A percentile compares a stretch with the other conserved stretches of the same genome.
Evolutionary conservation across 2,888 invertebrate species (phyloP).

Genomic region (Steinernema carpocapsae): DNA sequence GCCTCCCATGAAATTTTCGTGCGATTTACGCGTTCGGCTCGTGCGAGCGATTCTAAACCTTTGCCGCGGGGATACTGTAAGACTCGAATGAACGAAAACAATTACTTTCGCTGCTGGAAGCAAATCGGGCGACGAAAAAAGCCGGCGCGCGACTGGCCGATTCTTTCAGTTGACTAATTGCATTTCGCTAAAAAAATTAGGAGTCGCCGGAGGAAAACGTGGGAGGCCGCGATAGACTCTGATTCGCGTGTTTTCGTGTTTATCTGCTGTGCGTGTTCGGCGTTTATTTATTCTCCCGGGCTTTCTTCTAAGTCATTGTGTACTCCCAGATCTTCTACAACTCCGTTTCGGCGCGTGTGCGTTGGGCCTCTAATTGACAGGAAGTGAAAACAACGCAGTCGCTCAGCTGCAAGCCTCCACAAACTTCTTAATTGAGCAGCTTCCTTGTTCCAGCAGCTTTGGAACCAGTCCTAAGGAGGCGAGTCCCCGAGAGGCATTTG

Average conservation of each 20-base stretch:
- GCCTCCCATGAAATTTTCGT: slow-evolving; percentile 24
- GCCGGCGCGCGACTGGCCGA: no score
- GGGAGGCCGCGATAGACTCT: neutral
- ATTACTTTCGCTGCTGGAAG: no score
- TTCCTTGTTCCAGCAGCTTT: neutral
- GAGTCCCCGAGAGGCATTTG: neutral
- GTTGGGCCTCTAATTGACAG: neutral
- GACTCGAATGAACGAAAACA: no score
- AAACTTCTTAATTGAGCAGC: slow-evolving; percentile 1
- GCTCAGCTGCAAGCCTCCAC: neutral
- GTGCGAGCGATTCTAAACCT: neutral
- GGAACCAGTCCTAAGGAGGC: neutral
- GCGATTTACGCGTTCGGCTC: neutral
- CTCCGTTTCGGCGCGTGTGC: neutral
- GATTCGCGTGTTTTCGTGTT: slow-evolving; percentile 8
- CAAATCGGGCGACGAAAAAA: no score
- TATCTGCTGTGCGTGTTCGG: neutral
- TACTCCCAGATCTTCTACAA: neutral
- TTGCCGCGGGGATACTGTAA: no score
- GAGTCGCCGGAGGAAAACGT: slow-evolving; percentile 1
- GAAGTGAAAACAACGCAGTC: neutral
- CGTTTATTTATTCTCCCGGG: neutral
- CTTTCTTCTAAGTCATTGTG: neutral
- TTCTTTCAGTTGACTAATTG: neutral
- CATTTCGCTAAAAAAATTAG: neutral